Percentiles rank a stretch among this genome's conserved stretches.
These are phyloP conservation scores for Prochilodus magdalenae DNA, from an alignment of 2,113 vertebrate species.

Conservation along the genomic window DNA sequence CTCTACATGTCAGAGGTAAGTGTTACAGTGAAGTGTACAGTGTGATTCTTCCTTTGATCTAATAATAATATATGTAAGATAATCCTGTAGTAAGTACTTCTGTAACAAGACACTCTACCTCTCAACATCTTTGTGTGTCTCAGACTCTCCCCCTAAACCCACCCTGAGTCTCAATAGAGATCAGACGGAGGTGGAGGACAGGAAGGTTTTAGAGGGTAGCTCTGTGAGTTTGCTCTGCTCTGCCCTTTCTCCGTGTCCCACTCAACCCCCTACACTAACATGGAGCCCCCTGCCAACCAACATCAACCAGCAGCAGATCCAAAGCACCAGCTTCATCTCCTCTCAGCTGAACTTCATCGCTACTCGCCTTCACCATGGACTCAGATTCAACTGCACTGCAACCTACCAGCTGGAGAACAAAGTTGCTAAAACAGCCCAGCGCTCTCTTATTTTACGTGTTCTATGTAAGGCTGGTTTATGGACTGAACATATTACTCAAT, in stretches of 20 bases:
- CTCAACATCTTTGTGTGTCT: neutral
- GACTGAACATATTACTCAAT: too few relatives aligned
- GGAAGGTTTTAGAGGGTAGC: conserved; percentile 14
- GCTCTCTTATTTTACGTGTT: neutral
- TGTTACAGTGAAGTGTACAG: neutral
- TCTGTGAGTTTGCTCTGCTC: conserved; percentile 35
- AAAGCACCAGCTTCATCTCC: conserved; percentile 10
- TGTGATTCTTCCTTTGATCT: too few relatives aligned
- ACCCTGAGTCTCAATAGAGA: conserved; percentile 1
- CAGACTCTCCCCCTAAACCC: conserved; percentile 15
- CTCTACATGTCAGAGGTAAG: conserved; percentile 13
- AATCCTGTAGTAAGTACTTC: too few relatives aligned
- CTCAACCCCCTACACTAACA: conserved; percentile 12
- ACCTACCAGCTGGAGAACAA: conserved; percentile 25
- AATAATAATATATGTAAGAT: neutral
- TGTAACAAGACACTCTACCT: neutral
- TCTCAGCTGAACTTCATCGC: conserved; percentile 41
- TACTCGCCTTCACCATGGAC: conserved; percentile 23
- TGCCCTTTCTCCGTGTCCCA: conserved; percentile 24
- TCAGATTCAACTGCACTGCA: conserved; percentile 23
- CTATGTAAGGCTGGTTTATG: neutral
- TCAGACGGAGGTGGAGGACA: neutral
- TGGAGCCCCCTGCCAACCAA: conserved; percentile 23
- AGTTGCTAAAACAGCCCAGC: neutral
- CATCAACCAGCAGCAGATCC: neutral